Conservation (phyloP, 2,888 invertebrate genomes). For the Halocaridina rubra region DNA sequence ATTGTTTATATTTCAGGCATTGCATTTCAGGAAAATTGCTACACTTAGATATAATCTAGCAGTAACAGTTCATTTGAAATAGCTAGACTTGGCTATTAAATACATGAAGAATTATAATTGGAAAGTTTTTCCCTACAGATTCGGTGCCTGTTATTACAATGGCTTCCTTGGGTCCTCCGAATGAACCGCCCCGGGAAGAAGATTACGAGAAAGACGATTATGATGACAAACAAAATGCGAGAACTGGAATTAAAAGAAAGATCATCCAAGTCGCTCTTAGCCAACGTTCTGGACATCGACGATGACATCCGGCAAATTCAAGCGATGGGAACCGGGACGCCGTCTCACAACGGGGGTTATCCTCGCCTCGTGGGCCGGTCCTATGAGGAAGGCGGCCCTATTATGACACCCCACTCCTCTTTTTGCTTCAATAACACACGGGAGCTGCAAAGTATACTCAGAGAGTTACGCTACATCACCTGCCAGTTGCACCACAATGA, state of each 20-base stretch:
- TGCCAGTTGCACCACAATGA: conserved; percentile 95
- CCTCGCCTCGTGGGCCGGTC: conserved; percentile 65
- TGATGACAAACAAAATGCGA: conserved; percentile 81
- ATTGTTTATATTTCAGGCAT: no score
- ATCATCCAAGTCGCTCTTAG: conserved; percentile 93
- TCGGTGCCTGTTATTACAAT: conserved; percentile 91
- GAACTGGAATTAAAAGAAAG: conserved; percentile 90
- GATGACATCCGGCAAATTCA: conserved; percentile 79
- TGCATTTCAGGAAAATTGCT: no score
- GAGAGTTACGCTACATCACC: conserved; percentile 90
- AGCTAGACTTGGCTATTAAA: no score
- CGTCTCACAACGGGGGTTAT: conserved; percentile 73
- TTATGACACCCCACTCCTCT: conserved; percentile 64
- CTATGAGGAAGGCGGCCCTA: conserved; percentile 59
- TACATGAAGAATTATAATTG: not conserved
- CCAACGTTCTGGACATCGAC: conserved; percentile 96
- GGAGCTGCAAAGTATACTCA: conserved; percentile 93
- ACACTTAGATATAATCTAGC: no score
- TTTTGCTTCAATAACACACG: conserved; percentile 69
- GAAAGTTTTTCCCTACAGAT: conserved; percentile 73
- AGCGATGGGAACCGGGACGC: conserved; percentile 69
- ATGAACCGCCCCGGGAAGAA: conserved; percentile 83
- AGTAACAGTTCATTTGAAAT: no score
- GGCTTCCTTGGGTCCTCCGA: conserved; percentile 96
- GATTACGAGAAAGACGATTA: conserved; percentile 71